Conservation (phyloP, 2,113 vertebrate species). For the Dasypus novemcinctus region DNA sequence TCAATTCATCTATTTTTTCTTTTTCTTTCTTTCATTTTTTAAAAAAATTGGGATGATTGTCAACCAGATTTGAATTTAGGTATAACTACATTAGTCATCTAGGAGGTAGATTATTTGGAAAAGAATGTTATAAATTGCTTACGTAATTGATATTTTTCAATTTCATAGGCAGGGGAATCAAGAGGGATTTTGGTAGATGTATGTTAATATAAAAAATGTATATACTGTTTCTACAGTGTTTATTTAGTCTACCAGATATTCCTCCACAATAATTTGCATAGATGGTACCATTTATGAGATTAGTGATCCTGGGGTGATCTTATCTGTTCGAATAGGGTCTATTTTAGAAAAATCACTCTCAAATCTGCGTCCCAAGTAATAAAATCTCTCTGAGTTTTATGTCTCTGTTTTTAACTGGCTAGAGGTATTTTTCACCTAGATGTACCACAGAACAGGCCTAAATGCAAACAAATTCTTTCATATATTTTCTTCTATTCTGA, state of each 20-base stretch:
- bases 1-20: background rate
- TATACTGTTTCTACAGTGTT: background rate
- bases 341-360: background rate
- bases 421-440: background rate
- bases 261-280: background rate
- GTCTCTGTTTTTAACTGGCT: background rate
- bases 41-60: background rate
- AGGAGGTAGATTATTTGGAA: background rate
- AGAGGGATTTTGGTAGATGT: background rate
- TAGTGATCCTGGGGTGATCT: background rate
- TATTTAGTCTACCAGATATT: background rate
- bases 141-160: background rate
- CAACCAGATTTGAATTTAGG: background rate
- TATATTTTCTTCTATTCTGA: background rate
- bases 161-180: background rate
- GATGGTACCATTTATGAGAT: background rate
- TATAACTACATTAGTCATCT: background rate
- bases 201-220: background rate
- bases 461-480: background rate
- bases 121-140: background rate
- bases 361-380: background rate
- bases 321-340: background rate
- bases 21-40: no score
- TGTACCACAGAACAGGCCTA: background rate
- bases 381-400: background rate